Base-by-base conservation (phyloP, 2,113 vertebrate species). In the Chionis minor region DNA sequence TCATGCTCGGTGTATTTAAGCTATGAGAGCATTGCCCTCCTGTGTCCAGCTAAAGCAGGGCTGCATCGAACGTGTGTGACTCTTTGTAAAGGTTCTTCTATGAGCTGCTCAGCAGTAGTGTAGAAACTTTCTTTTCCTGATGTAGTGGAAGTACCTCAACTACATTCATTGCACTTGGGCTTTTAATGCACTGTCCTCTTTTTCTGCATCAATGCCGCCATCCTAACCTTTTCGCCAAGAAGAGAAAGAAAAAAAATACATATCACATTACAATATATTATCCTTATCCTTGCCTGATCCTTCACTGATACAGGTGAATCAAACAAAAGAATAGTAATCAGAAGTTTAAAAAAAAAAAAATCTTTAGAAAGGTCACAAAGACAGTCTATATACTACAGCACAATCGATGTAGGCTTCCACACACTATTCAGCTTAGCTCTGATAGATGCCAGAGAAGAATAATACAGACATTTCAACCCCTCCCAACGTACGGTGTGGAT, bases 251-350 rank as follows among this genome's bases (percentile, higher is more conserved):
- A 90, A 80, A 81, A 82, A 71, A 82, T 55, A 91, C 22, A 32
- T 30, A 96, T 91, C 73, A 88, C 70, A 94, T 95, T 84, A 94
- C 96, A 97, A 97, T 96, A 98, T 93, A 97, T 97, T 96, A 96
- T 85, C 93, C 90, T 92, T 88, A 88, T 94, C 88, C 92, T 96
- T 98, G 97, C 95, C 91, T 92, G 95, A 97, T 97, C 94, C 96
- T 97, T 98, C 95, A 96, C 96, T 96, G 95, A 97, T 93, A 96
- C 49, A 97, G 91, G 86, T 81, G 96, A 98, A 97, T 97, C 96
- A 97, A 86, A 95, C 69, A 96, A 93, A 97, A 97, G 87, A 96
- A 96, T 92, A 93, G 90, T 51, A 91, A 97, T 85, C 91, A 95
- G 92, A 94, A 96, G 84, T 91, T 96, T 94, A 28, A 94, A 91